phyloP scores from a whole-genome alignment of 2,888 invertebrate genomes.

The Chorisops tibialis region DNA sequence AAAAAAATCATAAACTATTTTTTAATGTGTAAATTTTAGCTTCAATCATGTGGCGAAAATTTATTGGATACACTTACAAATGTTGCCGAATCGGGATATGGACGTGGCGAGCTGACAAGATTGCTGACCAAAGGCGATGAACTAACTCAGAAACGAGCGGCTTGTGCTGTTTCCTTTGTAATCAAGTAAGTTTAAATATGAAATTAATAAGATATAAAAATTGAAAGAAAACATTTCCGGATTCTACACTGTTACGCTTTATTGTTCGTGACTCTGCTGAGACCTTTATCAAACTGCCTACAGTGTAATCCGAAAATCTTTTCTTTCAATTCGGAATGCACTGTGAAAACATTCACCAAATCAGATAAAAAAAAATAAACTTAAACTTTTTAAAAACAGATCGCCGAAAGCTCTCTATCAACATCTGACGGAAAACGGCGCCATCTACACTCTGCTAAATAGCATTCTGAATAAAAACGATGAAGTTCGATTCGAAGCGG shows the following conservation, averaged over 20 bases:
- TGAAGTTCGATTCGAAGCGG: constrained; percentile 46
- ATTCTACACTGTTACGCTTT: not conserved
- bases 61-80: constrained; percentile 47
- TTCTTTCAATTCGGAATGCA: too few species aligned
- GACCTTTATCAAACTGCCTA: too few species aligned
- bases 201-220: not conserved
- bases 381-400: constrained; percentile 33
- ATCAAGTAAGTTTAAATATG: constrained; percentile 38
- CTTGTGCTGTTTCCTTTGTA: constrained; percentile 48
- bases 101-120: constrained; percentile 48
- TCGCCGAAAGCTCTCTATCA: constrained; percentile 46
- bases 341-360: too few species aligned
- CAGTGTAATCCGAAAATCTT: too few species aligned
- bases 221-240: too few species aligned
- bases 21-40: constrained; percentile 37
- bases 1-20: not conserved
- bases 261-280: too few species aligned
- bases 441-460: constrained; percentile 43
- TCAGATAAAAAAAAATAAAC: not conserved
- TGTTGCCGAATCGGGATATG: constrained; percentile 51
- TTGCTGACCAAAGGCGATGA: constrained; percentile 44
- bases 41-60: constrained; percentile 43
- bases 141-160: constrained; percentile 44
- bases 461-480: constrained; percentile 45
- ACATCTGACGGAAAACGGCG: constrained; percentile 48